Conservation (phyloP, 2,888 invertebrate species). For the Pimpla rufipes region DNA sequence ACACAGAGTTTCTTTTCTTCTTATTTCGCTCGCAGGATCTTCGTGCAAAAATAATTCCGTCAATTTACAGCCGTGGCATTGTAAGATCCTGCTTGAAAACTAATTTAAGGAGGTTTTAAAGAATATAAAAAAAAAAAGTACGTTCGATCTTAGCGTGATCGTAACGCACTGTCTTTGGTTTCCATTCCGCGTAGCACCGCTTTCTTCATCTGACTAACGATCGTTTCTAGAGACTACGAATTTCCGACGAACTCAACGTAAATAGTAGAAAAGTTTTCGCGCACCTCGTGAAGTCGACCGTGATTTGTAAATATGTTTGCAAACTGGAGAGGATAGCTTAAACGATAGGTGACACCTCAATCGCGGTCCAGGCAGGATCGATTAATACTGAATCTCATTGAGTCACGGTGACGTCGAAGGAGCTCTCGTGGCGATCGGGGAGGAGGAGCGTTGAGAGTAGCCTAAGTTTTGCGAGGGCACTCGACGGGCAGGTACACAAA, state of each 20-base stretch:
- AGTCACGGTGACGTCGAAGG: conserved; percentile 16
- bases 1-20: conserved; percentile 39
- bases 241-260: background rate
- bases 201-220: conserved; percentile 9
- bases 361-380: conserved; percentile 39
- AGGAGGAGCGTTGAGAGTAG: background rate
- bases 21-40: conserved; percentile 32
- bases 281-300: background rate
- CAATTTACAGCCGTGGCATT: conserved; percentile 32
- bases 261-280: conserved; percentile 4
- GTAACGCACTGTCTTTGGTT: conserved; percentile 56
- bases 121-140: conserved; percentile 21
- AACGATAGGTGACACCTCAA: conserved; percentile 33
- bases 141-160: conserved; percentile 12
- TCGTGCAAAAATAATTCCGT: conserved; percentile 29
- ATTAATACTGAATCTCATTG: conserved; percentile 60
- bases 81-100: conserved; percentile 50
- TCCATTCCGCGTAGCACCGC: conserved; percentile 49
- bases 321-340: background rate
- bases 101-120: conserved; percentile 23
- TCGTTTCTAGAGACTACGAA: background rate
- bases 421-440: background rate
- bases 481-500: conserved; percentile 48
- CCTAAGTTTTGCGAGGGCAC: conserved; percentile 11
- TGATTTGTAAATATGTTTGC: background rate